Base-by-base conservation (phyloP, 1,140 invertebrate genomes). In the Physella acuta region DNA sequence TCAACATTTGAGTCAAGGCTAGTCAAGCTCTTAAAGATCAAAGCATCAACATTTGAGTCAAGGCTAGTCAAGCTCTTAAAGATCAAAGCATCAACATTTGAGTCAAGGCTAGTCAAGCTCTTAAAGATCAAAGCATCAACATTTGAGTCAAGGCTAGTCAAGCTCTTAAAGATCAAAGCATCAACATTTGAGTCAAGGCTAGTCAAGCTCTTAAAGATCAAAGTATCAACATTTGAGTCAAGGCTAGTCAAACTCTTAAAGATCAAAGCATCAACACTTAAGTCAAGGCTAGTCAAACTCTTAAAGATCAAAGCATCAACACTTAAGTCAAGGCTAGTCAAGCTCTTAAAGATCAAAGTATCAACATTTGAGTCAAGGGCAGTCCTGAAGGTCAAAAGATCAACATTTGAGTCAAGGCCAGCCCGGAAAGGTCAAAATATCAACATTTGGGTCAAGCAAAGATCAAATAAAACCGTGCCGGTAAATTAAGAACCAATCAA, bases 121-220 rank as follows among this genome's bases (percentile, higher is more conserved):
- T 44, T 11, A 8, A 44, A 44, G 39, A 20, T 44, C 8, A 11
- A 44, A 8, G 20, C 8, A 8, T 44, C 39, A 11, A 20, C 39
- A 44, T 44, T 44, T 44, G 8, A 11, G 8, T 44, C 20, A 11
- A 11, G 20, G 8, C 39, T 44, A 20, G 39, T 8, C 20, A 8
- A 44, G 8, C n/a, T n/a, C n/a, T n/a, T n/a, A 11, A 44, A 20
- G 8, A 20, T 44, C 39, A 11, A 11, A 11, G 20, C 8, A 44
- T 44, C 39, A 8, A 20, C 20, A 8, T 20, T 8, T 44, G 8
- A 11, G 39, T 44, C 39, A 44, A 20, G 62, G 62, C 62, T 44
- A 64, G 44, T 28, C 49, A 17, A 51, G 39, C 33, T 64, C 62
- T 64, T 36, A 14, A 14, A 37, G 24, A 30, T 55, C 20, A n/a